Conservation (phyloP, 2,113 vertebrate species). For the Cololabis saira region DNA sequence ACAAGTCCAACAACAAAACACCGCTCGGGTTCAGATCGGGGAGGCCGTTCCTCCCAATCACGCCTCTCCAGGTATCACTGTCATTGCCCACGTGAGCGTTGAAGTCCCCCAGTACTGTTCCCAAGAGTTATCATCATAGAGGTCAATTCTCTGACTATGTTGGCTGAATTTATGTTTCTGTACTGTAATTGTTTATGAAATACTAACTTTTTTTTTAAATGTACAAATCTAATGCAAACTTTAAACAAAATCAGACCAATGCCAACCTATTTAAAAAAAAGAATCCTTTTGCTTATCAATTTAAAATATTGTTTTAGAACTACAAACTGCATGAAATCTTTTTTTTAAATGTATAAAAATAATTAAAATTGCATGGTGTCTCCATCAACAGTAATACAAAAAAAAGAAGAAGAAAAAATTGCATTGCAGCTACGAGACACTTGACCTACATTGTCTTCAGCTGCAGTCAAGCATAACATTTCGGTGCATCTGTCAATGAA, state of each 20-base stretch:
- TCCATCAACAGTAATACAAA: not conserved
- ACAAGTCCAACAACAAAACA: no score
- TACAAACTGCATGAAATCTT: not conserved
- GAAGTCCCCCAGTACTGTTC: no score
- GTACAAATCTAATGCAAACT: no score
- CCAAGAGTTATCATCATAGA: slow-evolving; percentile 25
- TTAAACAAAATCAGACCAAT: not conserved
- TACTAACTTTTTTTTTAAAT: no score
- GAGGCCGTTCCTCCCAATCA: no score
- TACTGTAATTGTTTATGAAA: slow-evolving; percentile 39
- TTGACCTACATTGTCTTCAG: slow-evolving; percentile 34
- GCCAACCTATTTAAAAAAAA: slow-evolving; percentile 6
- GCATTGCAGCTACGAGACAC: not conserved
- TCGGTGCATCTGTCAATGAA: not conserved
- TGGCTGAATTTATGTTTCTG: slow-evolving; percentile 17
- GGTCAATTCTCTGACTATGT: slow-evolving; percentile 20
- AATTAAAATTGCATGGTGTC: not conserved
- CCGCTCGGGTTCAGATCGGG: no score
- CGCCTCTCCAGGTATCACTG: no score
- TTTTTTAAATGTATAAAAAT: no score
- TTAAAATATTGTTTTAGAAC: not conserved
- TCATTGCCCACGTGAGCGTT: no score
- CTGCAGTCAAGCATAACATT: not conserved
- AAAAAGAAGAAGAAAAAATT: not conserved
- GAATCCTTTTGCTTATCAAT: not conserved